A percentile compares a stretch with the other conserved stretches of the same genome.
Conservation (phyloP, 2,797 vertebrate species). For the Morus bassanus region DNA sequence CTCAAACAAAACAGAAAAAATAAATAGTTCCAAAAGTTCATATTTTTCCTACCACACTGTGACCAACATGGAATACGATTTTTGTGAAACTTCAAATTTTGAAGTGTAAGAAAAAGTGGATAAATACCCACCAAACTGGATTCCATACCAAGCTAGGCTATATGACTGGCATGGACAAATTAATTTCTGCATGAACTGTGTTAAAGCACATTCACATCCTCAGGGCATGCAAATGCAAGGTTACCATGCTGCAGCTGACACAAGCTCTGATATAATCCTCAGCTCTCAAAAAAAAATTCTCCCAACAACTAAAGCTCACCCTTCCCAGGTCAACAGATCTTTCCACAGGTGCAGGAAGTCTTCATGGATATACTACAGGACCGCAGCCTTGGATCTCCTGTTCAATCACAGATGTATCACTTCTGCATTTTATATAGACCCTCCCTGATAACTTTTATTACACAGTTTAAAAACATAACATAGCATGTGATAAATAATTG, state of each 20-base stretch:
- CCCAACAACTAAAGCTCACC: background rate
- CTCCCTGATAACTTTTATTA: background rate
- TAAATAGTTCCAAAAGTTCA: background rate
- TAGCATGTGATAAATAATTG: background rate
- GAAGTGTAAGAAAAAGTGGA: background rate
- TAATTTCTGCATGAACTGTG: background rate
- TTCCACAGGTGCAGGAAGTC: background rate
- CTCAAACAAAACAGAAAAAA: background rate
- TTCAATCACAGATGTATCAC: background rate
- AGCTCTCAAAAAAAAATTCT: background rate
- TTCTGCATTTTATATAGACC: background rate
- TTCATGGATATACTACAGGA: background rate
- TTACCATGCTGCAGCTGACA: slow-evolving; percentile 29
- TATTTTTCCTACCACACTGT: background rate
- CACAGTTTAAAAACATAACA: background rate
- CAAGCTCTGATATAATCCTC: background rate
- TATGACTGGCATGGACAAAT: background rate
- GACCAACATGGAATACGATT: background rate
- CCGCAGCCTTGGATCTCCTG: background rate
- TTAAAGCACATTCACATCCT: slow-evolving; percentile 38
- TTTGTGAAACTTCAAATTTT: background rate
- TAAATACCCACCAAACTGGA: slow-evolving; percentile 2
- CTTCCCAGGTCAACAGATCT: background rate
- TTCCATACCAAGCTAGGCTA: background rate
- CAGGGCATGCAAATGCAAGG: slow-evolving; percentile 34